These are phyloP conservation scores for Stegastes partitus DNA, from an alignment of 2,113 vertebrate genomes.

Conservation along the genomic window DNA sequence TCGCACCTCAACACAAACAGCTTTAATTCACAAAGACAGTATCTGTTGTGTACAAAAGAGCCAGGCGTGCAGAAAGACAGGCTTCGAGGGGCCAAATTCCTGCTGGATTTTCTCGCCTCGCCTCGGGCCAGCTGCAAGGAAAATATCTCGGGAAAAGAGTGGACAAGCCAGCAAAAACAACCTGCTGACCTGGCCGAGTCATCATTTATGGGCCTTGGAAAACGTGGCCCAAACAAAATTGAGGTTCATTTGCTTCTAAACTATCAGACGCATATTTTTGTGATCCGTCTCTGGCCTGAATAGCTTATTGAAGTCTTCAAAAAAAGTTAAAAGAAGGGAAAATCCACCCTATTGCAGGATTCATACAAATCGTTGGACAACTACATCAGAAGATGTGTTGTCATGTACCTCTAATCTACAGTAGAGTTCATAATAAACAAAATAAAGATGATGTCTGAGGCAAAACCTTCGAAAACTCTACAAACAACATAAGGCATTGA, in stretches of 20 bases:
- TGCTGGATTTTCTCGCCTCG: constrained; percentile 81
- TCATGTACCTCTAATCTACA: not conserved
- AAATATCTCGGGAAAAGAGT: constrained; percentile 78
- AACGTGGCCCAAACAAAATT: constrained; percentile 72
- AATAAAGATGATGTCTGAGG: not conserved
- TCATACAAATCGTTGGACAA: not conserved
- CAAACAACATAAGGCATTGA: too few relatives aligned
- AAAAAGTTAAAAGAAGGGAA: constrained; percentile 34
- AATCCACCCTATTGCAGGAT: constrained; percentile 4
- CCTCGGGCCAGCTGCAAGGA: constrained; percentile 81
- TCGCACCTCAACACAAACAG: constrained; percentile 77
- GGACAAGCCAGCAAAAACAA: constrained; percentile 82
- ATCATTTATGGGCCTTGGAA: constrained; percentile 75
- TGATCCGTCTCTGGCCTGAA: constrained; percentile 46
- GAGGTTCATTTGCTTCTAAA: constrained; percentile 60
- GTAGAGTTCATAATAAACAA: not conserved
- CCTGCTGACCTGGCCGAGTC: constrained; percentile 78
- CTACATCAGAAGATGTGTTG: constrained; percentile 1
- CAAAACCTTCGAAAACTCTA: too few relatives aligned
- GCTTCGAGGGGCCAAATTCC: constrained; percentile 81
- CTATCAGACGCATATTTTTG: constrained; percentile 60
- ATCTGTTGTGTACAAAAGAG: constrained; percentile 82
- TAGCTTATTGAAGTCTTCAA: constrained; percentile 16
- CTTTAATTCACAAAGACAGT: constrained; percentile 83
- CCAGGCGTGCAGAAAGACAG: constrained; percentile 76